Base-by-base conservation (phyloP, 2,888 invertebrate genomes). In the Troglohyphantes excavatus region DNA sequence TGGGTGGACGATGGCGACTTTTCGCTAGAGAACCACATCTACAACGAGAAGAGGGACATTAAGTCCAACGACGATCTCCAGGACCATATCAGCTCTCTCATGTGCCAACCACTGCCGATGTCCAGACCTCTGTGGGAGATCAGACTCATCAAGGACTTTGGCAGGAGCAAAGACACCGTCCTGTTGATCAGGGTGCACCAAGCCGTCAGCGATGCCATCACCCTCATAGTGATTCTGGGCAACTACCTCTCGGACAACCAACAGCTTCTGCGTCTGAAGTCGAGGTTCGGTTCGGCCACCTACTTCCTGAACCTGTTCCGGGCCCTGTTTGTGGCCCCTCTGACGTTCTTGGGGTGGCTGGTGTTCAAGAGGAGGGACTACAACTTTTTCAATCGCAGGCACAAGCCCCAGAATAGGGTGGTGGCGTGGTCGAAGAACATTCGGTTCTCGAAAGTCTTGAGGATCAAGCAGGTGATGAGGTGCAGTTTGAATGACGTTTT, bases 101-200 rank as follows among this genome's bases (percentile, higher is more conserved):
- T 95, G 70, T 93, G 93, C 3, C 93, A 93, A 76, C 93, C 93
- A 0, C 92, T 95, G 75, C 92, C 94, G 0, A 90, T 92, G 19
- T 93, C 94, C 23, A 93, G 93, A 79, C 94, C 95, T 0, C 93
- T 95, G 7, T 95, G 95, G 95, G 95, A 95, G 92, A 93, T 95
- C 43, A 85, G 92, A 43, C 93, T 95, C 6, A 91, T 95, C 13
- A 93, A 93, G 2, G 93, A 94, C 89, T 94, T 93, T 91, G 94
- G 94, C 3, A 93, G 93, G 26, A 92, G 92, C 2, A 92, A 93
- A 83, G 94, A 94, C 90, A 94, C 94, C 0, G 93, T 94, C 53
- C 93, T 94, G 7, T 92, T 94, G 67, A 92, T 95, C 61, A 92
- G 95, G 0, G 93, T 94, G 59, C 95, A 95, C 92, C 94, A 94